These are phyloP conservation scores for Kuschelorhynchus macadamiae DNA, from an alignment of 2,888 invertebrate genomes.

Conservation along the genomic window DNA sequence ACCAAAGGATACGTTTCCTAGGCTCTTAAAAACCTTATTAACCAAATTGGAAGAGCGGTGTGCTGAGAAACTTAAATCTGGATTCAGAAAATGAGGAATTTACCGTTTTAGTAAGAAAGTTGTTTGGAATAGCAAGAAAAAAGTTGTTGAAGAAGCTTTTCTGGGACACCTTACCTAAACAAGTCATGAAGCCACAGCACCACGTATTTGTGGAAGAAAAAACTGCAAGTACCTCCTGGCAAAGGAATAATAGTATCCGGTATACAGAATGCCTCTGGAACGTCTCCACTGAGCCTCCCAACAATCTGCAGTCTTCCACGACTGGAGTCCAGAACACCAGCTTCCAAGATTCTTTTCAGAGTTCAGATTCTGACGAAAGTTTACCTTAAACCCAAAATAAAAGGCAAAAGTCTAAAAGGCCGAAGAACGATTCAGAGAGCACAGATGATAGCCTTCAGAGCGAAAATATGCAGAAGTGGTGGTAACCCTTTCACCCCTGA, in stretches of 20 bases:
- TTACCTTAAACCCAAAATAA: not conserved
- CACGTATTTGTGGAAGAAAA: too few species aligned
- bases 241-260: conserved; percentile 1
- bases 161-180: not conserved
- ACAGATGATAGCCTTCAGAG: too few species aligned
- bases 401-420: not conserved
- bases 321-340: conserved; percentile 1
- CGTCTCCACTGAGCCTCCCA: conserved; percentile 5
- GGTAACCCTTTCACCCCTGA: conserved; percentile 1
- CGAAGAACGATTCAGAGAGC: too few species aligned
- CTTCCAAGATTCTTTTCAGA: not conserved
- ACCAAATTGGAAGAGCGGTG: not conserved
- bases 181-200: not conserved
- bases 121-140: conserved; percentile 6
- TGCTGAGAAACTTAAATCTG: not conserved
- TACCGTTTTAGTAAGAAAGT: not conserved
- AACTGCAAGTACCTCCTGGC: not conserved
- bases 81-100: not conserved
- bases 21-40: conserved; percentile 27
- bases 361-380: not conserved
- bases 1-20: conserved; percentile 33
- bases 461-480: conserved; percentile 4
- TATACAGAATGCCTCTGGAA: conserved; percentile 2
- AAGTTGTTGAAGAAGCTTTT: not conserved
- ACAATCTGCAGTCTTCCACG: not conserved